Evolutionary conservation across 2,113 vertebrate genomes (phyloP).

Genomic region (Sphyrna mokarran): DNA sequence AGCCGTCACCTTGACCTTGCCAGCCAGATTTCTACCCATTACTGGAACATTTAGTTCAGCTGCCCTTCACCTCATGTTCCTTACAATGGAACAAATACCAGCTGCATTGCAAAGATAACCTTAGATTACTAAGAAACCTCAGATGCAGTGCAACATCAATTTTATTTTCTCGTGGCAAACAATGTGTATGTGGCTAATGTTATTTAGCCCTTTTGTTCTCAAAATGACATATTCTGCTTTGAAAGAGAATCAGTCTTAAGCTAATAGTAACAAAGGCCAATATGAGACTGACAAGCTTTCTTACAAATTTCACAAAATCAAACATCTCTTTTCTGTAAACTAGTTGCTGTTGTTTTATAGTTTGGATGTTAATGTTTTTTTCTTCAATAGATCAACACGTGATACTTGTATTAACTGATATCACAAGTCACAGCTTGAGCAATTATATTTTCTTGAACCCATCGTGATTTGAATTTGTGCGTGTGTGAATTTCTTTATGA

Average conservation of each 20-base stretch:
- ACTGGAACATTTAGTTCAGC: not conserved
- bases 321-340: not conserved
- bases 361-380: not conserved
- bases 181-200: not conserved
- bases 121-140: not conserved
- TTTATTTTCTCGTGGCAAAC: not conserved
- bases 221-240: not conserved
- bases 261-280: not conserved
- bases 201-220: not conserved
- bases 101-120: not conserved
- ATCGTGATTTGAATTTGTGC: not conserved
- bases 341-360: not conserved
- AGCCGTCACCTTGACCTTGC: not conserved
- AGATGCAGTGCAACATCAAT: not conserved
- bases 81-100: not conserved
- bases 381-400: not conserved
- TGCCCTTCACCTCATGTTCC: not conserved
- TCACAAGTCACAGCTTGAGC: not conserved
- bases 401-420: not conserved
- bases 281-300: not conserved
- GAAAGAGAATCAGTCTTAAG: not conserved
- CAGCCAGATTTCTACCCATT: not conserved
- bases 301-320: not conserved
- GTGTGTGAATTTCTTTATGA: not conserved
- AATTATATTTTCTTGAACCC: not conserved